Base-by-base conservation (phyloP, 2,797 vertebrate genomes). In the Podarcis lilfordi region DNA sequence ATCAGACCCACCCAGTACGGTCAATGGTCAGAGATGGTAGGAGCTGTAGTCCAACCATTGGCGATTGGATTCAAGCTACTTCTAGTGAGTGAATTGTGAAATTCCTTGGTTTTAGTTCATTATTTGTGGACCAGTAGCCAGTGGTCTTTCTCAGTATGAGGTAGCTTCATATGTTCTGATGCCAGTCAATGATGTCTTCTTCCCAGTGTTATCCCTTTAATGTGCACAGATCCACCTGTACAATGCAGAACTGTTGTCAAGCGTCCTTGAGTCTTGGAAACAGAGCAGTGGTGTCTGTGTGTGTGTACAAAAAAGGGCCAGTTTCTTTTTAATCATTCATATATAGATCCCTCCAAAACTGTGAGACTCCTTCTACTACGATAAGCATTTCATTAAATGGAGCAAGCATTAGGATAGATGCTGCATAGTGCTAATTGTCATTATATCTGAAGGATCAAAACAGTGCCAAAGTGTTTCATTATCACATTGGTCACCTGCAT, bases 381-480 rank as follows among this genome's bases (percentile, higher is more conserved):
- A 15, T 15, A 61, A 74, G 50, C 23, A 8, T 75, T 89, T 75
- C 35, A 45, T 85, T 85, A 75, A 27, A 13, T 55, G 1, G 50
- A 64, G 79, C 5, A 32, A 8, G 29, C 68, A 89, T 80, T 74
- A 64, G n/a, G 45, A 74, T 35, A 45, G 59, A n/a, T 50, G 83
- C 82, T 35, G 21, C 68, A 64, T 80, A 23, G 88, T 84, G 88
- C 88, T 89, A 85, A 89, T 89, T 85, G 77, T 66, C 37, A 13
- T 66, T 68, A 0, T 66, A 35, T 80, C 82, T 8, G 23, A 89
- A 80, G 71, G 55, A 89, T 89, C 77, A 66, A 85, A 75, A 85
- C 71, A 80, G 37, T 85, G n/a, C 83, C 88, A 74, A 85, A 80
- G 88, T 80, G 82, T 89, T 89, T 89, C 82, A 89, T 89, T 89